These are phyloP conservation scores for Formica selysi DNA, from an alignment of 1,140 invertebrate genomes.

Conservation along the genomic window DNA sequence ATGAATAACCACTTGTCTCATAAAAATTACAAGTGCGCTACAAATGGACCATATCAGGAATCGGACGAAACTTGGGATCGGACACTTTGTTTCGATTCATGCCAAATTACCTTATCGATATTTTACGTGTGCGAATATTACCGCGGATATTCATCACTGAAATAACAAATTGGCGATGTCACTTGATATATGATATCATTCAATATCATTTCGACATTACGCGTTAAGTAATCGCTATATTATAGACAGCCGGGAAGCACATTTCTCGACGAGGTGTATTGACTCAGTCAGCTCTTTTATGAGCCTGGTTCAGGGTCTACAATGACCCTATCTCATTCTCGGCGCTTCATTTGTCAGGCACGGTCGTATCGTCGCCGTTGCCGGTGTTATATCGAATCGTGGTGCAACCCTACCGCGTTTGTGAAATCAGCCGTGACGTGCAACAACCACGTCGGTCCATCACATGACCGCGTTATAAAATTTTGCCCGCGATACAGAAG, in stretches of 20 bases:
- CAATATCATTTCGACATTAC: conserved; percentile 44
- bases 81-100: background rate
- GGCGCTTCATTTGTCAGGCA: conserved; percentile 29
- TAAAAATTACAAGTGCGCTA: background rate
- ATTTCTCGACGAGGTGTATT: conserved; percentile 21
- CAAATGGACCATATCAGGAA: background rate
- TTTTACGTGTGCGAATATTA: no score
- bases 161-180: background rate
- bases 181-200: conserved; percentile 32
- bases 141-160: background rate
- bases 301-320: conserved; percentile 12
- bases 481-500: background rate
- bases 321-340: conserved; percentile 26
- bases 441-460: background rate
- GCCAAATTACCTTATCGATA: background rate
- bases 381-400: conserved; percentile 20
- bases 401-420: conserved; percentile 12
- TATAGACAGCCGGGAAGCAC: background rate
- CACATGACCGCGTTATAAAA: background rate
- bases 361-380: background rate
- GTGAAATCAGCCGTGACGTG: conserved; percentile 22
- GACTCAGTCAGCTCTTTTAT: conserved; percentile 20
- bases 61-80: background rate
- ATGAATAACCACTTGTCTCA: background rate
- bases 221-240: conserved; percentile 11